Evolutionary conservation across 2,888 invertebrate genomes (phyloP), one percentile per base, ranked within the genome.

Genomic region (Melikaiella ostensackeni): DNA sequence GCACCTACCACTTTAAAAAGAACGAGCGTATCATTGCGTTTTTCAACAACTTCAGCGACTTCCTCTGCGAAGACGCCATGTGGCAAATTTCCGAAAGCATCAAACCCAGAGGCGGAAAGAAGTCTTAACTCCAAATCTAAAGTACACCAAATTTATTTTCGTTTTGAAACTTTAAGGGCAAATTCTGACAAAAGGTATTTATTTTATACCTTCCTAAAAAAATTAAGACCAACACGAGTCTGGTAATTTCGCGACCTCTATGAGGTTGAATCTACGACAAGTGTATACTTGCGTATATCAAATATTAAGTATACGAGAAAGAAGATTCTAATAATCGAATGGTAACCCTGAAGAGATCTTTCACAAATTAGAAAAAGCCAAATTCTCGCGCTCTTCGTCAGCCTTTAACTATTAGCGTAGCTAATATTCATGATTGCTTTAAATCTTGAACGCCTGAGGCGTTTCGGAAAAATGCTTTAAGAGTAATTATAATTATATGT

Each of bases 11-110:
- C 88, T 97, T 97, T 92, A 97, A 97, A 92, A 97, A 96, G 91
- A 97, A 97, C 92, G 98, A 98, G 91, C 95, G 96, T 85, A 97
- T 99, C 84, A 95, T 99, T 87, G 95, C 96, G 84, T 98, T 98
- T 93, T 98, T 99, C 93, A 97, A 98, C 92, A 97, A 98, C 92
- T 99, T 99, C 92, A 97, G 98, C 90, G 97, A 98, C 92, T 97
- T 96, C 91, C 94, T 99, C 87, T 96, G 96, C 90, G 99, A 99
- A 92, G 99, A 99, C 92, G 97, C 98, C 78, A 97, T 99, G 95
- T 99, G 99, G 99, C 97, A 98, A 92, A 96, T 99, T 88, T 99
- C 99, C 0, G 98, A 99, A 93, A 95, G 95, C 84, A 98, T 99
- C 87, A 99, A 99, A 93, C 99, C 99, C 75, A 93, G 97, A 78